Evolutionary conservation across 37 sponge, comb jelly and placozoan genomes (phyloP), one percentile per base, ranked within the genome.

Genomic region (Axinella damicornis): DNA sequence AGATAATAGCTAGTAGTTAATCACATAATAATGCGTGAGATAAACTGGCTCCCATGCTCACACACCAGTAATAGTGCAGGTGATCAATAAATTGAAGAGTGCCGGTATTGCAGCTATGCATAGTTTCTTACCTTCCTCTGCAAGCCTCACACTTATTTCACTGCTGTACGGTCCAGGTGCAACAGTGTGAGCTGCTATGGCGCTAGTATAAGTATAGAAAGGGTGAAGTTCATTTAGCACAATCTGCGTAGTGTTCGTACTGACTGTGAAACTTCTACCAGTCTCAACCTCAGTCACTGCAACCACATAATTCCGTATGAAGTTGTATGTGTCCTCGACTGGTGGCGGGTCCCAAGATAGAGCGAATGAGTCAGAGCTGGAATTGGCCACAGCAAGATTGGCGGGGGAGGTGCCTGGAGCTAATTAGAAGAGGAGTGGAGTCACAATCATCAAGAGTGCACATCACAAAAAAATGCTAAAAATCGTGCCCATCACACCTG

Each of bases 261-360:
- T 46, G 9, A 46, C 46, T 12, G 9, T 46, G 46, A 46, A 46
- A 12, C 6, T 46, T 46, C 62, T 40, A 25, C 60, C 66, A 78
- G 74, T 52, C 22, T 41, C 22, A 28, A 34, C 52, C 13, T 73
- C 74, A 73, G 52, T 22, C n/a, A 40, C 24, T 22, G 5, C 5
- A 17, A 24, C 1, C 33, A 33, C 24, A 28, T 78, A 78, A 28
- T 62, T 15, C 1, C 16, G 60, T 21, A 78, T 78, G 58, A 78
- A 65, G 37, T 65, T 65, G 62, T 78, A 62, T 21, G 37, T 62
- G 58, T 70, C 36, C n/a, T 32, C 52, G 20, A 22, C 32, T 52
- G 82, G 57, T 24, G 82, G 82, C n/a, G 82, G 82, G 20, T 39
- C 35, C 82, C 82, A 81, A 18, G 82, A 81, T 17, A 81, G 24